A percentile compares a stretch with the other conserved stretches of the same genome.
phyloP scores from a whole-genome alignment of 2,888 invertebrate species.

The Phengaris alcon region DNA sequence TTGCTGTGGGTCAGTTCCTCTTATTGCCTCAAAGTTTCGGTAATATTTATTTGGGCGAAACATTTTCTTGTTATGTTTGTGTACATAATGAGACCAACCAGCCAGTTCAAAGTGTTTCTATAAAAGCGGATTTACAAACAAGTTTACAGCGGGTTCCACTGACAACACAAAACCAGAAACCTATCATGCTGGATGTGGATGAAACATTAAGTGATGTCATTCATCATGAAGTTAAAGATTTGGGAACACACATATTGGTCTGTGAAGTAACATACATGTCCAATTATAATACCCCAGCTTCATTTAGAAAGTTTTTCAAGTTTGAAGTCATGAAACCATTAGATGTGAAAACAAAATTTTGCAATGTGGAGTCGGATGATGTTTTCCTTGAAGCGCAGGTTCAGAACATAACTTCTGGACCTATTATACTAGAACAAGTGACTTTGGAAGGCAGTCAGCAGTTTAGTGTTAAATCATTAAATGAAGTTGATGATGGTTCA shows the following conservation, averaged over 20 bases:
- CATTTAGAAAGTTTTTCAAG: slow-evolving; percentile 98
- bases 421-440: slow-evolving; percentile 96
- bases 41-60: slow-evolving; percentile 98
- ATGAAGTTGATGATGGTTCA: slow-evolving; percentile 81
- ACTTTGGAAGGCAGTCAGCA: slow-evolving; percentile 94
- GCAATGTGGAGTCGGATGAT: slow-evolving; percentile 93
- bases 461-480: slow-evolving; percentile 89
- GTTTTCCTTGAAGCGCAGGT: slow-evolving; percentile 85
- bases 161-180: slow-evolving; percentile 83
- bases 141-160: slow-evolving; percentile 92
- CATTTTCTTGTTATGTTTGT: slow-evolving; percentile 98
- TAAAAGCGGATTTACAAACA: slow-evolving; percentile 97
- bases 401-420: slow-evolving; percentile 95
- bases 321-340: slow-evolving; percentile 98
- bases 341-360: slow-evolving; percentile 99
- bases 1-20: slow-evolving; percentile 93
- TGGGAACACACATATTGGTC: slow-evolving; percentile 97
- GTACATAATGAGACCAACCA: slow-evolving; percentile 96
- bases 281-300: slow-evolving; percentile 85
- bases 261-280: slow-evolving; percentile 96
- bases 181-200: slow-evolving; percentile 83
- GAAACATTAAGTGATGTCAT: slow-evolving; percentile 96
- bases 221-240: slow-evolving; percentile 99
- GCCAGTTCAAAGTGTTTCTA: slow-evolving; percentile 88
- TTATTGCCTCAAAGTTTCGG: slow-evolving; percentile 98